Evolutionary conservation across 2,888 invertebrate species (phyloP).

Genomic region (Drosophila nigricruria): DNA sequence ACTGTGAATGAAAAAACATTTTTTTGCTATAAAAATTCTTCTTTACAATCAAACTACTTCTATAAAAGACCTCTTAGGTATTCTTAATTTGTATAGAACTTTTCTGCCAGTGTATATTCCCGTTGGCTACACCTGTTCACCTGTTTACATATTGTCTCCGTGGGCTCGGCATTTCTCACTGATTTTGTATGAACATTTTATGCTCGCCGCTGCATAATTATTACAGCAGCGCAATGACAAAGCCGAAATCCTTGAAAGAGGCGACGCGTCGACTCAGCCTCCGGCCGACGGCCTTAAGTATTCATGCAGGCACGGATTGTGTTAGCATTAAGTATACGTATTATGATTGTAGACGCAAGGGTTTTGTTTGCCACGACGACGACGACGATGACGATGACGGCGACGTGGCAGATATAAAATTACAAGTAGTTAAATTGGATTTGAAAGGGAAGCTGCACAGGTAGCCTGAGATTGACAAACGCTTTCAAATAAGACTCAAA

Average conservation of each 20-base stretch:
- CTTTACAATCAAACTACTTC: not conserved
- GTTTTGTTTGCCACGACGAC: slow-evolving; percentile 16
- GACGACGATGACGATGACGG: not conserved
- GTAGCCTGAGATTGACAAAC: slow-evolving; percentile 3
- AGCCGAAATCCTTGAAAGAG: slow-evolving; percentile 40
- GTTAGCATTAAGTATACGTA: slow-evolving; percentile 40
- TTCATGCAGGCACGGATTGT: slow-evolving; percentile 19
- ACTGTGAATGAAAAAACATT: not conserved
- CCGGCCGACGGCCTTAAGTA: slow-evolving; percentile 39
- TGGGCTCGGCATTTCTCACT: slow-evolving; percentile 24
- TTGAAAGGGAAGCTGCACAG: not conserved
- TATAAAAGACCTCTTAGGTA: not conserved
- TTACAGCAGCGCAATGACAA: slow-evolving; percentile 45
- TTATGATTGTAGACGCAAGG: slow-evolving; percentile 26
- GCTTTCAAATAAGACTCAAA: not conserved
- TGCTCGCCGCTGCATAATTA: slow-evolving; percentile 65
- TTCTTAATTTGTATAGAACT: not conserved
- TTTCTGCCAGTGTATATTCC: slow-evolving; percentile 18
- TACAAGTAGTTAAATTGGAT: slow-evolving; percentile 30
- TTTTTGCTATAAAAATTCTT: not conserved
- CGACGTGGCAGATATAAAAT: slow-evolving; percentile 20
- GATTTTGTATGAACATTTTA: slow-evolving; percentile 45
- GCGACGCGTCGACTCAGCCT: slow-evolving; percentile 27
- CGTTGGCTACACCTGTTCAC: slow-evolving; percentile 33
- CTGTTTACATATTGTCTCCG: slow-evolving; percentile 36